A percentile compares a stretch with the other conserved stretches of the same genome.
Conservation (phyloP, 2,113 vertebrate genomes). For the Misgurnus mizolepis region DNA sequence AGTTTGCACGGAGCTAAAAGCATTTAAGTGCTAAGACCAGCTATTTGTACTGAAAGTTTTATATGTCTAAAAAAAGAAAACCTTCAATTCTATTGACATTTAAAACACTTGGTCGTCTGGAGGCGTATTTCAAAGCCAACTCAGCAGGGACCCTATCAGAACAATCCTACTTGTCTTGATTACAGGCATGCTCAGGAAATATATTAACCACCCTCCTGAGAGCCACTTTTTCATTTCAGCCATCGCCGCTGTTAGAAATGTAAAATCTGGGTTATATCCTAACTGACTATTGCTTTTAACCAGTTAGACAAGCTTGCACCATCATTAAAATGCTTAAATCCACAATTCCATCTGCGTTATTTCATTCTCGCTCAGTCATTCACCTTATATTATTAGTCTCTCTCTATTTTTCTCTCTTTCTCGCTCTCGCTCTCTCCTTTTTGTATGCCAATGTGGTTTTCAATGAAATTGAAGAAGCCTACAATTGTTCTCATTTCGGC, state of each 20-base stretch:
- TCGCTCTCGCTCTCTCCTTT: background rate
- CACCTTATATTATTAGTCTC: background rate
- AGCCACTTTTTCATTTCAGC: slow-evolving; percentile 14
- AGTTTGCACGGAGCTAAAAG: slow-evolving; percentile 52
- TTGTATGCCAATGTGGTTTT: slow-evolving; percentile 39
- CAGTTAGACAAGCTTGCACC: slow-evolving; percentile 32
- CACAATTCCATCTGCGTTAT: too few species aligned
- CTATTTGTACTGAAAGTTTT: slow-evolving; percentile 43
- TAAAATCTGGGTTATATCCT: slow-evolving; percentile 21
- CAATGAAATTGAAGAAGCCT: slow-evolving; percentile 50
- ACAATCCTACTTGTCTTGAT: slow-evolving; percentile 54
- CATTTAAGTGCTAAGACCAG: slow-evolving; percentile 46
- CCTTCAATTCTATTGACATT: slow-evolving; percentile 57
- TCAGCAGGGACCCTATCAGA: slow-evolving; percentile 55
- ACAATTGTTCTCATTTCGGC: slow-evolving; percentile 53
- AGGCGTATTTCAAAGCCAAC: slow-evolving; percentile 59
- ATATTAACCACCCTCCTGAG: slow-evolving; percentile 54
- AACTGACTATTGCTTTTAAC: slow-evolving; percentile 35
- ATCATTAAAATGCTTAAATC: background rate
- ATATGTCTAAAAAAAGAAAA: slow-evolving; percentile 47
- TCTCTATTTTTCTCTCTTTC: background rate
- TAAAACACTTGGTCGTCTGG: slow-evolving; percentile 56
- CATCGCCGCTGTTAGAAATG: slow-evolving; percentile 36
- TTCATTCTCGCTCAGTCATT: too few species aligned
- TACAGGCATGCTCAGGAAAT: slow-evolving; percentile 52